phyloP scores from a whole-genome alignment of 2,888 invertebrate genomes.

The Cataglyphis altisquamis region DNA sequence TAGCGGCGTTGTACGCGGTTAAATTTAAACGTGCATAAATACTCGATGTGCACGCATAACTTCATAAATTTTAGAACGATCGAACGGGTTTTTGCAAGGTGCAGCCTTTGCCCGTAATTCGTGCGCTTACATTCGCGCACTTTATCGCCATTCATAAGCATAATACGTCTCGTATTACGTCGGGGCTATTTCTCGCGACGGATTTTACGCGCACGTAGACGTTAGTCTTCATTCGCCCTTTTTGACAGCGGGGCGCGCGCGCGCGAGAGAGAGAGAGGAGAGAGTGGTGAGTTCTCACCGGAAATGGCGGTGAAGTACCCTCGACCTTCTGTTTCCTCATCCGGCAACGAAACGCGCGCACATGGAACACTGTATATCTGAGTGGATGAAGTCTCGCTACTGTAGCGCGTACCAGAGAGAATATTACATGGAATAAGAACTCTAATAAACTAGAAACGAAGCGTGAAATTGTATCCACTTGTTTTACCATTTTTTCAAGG shows the following conservation, averaged over 20 bases:
- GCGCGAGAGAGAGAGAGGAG: background rate
- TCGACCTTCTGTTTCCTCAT: conserved; percentile 74
- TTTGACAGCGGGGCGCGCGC: conserved; percentile 62
- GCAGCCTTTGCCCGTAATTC: conserved; percentile 15
- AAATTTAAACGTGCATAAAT: conserved; percentile 47
- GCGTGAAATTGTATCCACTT: conserved; percentile 33
- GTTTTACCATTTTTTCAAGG: conserved; percentile 14
- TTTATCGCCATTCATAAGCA: conserved; percentile 41
- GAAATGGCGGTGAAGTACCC: conserved; percentile 70
- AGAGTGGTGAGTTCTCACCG: conserved; percentile 45
- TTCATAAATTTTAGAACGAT: conserved; percentile 28
- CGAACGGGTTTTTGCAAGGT: background rate
- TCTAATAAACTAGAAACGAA: conserved; percentile 39
- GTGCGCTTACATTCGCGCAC: conserved; percentile 10
- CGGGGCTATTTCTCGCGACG: conserved; percentile 55
- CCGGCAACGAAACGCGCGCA: conserved; percentile 60
- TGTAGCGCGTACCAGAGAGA: conserved; percentile 24
- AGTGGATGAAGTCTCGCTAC: conserved; percentile 17
- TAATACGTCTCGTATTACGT: conserved; percentile 29
- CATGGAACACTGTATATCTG: conserved; percentile 11
- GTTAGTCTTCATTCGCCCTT: conserved; percentile 70
- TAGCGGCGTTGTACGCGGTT: conserved; percentile 20
- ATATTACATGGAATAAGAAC: conserved; percentile 48
- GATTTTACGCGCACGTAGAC: conserved; percentile 69
- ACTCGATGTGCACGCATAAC: conserved; percentile 33